Evolutionary conservation across 1,140 invertebrate species (phyloP), one percentile per base, ranked within the genome.

Genomic region (Hyles euphorbiae): DNA sequence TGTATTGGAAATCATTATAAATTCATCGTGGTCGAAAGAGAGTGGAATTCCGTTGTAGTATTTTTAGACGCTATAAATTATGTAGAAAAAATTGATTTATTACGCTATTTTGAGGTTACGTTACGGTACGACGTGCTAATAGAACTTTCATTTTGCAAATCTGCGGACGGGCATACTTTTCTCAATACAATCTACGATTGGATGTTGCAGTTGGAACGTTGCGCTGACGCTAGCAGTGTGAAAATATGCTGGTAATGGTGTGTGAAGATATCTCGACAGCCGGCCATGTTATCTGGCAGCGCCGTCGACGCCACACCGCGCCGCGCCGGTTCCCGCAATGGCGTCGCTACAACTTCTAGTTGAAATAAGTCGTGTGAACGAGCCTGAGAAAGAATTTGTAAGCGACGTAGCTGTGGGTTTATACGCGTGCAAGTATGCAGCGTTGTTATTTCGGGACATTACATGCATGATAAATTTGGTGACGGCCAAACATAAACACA

Each of bases 231-330:
- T 10, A 48, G 47, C 22, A n/a, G 22, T 6, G 47, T n/a, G 47
- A 11, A 64, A 61, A 64, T 70, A 70, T 61, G 67, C 54, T 60
- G 62, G 65, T 65, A 56, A 55, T 52, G 22, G 49, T 43, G 48
- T 56, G 10, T 22, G 32, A 40, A 58, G 56, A 64, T 59, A 67
- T 63, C 51, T 8, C 50, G 44, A 50, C 50, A 47, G 47, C 59
- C 57, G 50, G 65, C 57, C 57, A 43, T 56, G 50, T 63, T 74
- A 71, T 70, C 66, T 68, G 56, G 48, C 53, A 36, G n/a, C 46
- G 67, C 32, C 52, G 65, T 48, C 58, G 52, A 43, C 60, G 56
- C 33, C 22, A 22, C 22, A 22, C 22, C 22, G 22, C 22, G 40
- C 40, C 46, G 46, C 46, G n/a, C 22, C 22, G 47, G 47, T 48